Evolutionary conservation across 2,888 invertebrate species (phyloP), one percentile per base, ranked within the genome.

Genomic region (Timema cristinae): DNA sequence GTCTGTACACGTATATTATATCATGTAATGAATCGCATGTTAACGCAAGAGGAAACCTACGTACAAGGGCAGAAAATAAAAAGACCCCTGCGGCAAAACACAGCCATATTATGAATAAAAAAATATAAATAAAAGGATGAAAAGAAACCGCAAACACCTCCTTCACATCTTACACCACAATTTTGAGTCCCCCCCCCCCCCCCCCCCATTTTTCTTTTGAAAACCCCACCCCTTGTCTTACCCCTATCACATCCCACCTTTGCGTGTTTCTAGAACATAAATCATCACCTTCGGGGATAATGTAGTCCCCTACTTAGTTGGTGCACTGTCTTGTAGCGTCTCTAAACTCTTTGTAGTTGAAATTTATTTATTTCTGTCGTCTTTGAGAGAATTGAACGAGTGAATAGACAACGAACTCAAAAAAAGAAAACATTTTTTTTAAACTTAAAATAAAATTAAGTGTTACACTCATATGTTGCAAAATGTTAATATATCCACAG

Each of bases 221-320:
- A 32, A 32, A 32, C 32, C 32, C 32, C 32, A 32, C 32, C 32
- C 32, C 32, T 32, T 32, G 32, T 51, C 51, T 32, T 68, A 32
- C 32, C 32, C 32, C 32, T 32, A 32, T 32, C 32, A 32, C 32
- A 32, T 32, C 32, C 32, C 32, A n/a, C 54, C 51, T 15, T n/a
- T 66, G 73, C 73, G 71, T 71, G 73, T 56, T 68, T 50, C 56
- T 48, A 50, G 50, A 49, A 56, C 73, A 73, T 73, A 73, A 73
- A 73, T 73, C 73, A 73, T 73, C 71, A 54, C 68, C 54, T 67
- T 72, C 67, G 67, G 56, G 61, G 32, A 61, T 56, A 61, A 59
- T 59, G 15, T 59, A 32, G n/a, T 32, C 32, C 32, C 32, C 32
- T 32, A 32, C 32, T 32, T 32, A 32, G 32, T 32, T 32, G 32